A percentile compares a stretch with the other conserved stretches of the same genome.
phyloP scores from a whole-genome alignment of 2,797 vertebrate genomes.

The Psittacula derbiana region DNA sequence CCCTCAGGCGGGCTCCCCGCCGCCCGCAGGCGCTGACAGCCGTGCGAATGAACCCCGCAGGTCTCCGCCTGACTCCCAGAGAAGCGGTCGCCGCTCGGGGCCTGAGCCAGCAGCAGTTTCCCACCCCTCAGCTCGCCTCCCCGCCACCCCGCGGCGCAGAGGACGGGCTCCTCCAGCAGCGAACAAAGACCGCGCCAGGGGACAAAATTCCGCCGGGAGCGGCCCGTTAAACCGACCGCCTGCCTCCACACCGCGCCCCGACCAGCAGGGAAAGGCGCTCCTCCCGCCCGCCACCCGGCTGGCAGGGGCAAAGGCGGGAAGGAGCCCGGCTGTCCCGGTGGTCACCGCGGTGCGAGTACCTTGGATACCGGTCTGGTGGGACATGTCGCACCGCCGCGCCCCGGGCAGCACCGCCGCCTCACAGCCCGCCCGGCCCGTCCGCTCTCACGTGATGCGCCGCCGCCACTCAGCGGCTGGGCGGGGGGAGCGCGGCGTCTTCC shows the following conservation, averaged over 20 bases:
- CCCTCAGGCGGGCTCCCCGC: background rate
- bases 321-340: background rate
- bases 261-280: background rate
- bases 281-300: background rate
- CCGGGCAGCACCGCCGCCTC: background rate
- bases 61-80: rapidly evolving
- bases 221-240: background rate
- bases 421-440: background rate
- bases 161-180: background rate
- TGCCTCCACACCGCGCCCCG: background rate
- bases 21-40: background rate
- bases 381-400: slow-evolving; percentile 79
- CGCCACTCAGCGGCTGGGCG: slow-evolving; percentile 27
- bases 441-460: slow-evolving; percentile 28
- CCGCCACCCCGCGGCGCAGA: background rate
- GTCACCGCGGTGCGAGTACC: slow-evolving; percentile 70
- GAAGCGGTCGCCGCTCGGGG: background rate
- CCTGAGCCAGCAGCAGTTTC: background rate
- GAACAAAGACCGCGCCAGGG: background rate
- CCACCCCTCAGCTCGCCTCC: background rate
- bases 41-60: background rate
- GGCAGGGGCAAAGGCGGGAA: too few species aligned
- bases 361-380: slow-evolving; percentile 97
- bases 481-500: slow-evolving; percentile 44
- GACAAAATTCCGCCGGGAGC: background rate